These are phyloP conservation scores for Stegastes partitus DNA, from an alignment of 2,113 vertebrate species.

Conservation along the genomic window DNA sequence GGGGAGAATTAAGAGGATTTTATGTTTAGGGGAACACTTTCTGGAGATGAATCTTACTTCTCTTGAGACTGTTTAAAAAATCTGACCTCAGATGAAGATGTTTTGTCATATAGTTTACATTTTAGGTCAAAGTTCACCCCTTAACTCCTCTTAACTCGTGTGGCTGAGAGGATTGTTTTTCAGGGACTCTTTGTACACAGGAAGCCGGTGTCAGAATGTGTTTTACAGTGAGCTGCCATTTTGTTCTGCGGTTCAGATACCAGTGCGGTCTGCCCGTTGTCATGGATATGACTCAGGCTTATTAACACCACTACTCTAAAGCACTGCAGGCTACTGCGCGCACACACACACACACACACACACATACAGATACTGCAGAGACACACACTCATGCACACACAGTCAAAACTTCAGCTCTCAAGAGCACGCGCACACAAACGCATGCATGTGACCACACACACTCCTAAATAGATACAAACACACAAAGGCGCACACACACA, in stretches of 20 bases:
- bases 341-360: slow-evolving; percentile 23
- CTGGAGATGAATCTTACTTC: too few species aligned
- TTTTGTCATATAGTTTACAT: background rate
- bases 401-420: background rate
- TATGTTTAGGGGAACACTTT: too few species aligned
- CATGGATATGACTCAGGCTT: slow-evolving; percentile 82
- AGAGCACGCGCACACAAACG: background rate
- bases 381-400: slow-evolving; percentile 15
- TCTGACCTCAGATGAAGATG: too few species aligned
- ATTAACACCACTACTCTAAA: slow-evolving; percentile 74
- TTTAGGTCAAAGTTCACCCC: slow-evolving; percentile 14
- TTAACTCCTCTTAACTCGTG: background rate
- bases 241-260: slow-evolving; percentile 78
- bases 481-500: slow-evolving; percentile 39
- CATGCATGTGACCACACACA: slow-evolving; percentile 17
- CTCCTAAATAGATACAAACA: slow-evolving; percentile 22
- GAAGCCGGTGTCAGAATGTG: slow-evolving; percentile 46
- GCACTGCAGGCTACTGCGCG: slow-evolving; percentile 46
- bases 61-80: too few species aligned
- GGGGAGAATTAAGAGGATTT: too few species aligned
- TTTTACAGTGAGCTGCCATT: slow-evolving; percentile 73
- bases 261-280: slow-evolving; percentile 75
- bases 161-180: slow-evolving; percentile 16
- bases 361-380: slow-evolving; percentile 19
- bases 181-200: slow-evolving; percentile 31